Base-by-base conservation (phyloP, 2,888 invertebrate genomes). In the Dysmachus trigonus region DNA sequence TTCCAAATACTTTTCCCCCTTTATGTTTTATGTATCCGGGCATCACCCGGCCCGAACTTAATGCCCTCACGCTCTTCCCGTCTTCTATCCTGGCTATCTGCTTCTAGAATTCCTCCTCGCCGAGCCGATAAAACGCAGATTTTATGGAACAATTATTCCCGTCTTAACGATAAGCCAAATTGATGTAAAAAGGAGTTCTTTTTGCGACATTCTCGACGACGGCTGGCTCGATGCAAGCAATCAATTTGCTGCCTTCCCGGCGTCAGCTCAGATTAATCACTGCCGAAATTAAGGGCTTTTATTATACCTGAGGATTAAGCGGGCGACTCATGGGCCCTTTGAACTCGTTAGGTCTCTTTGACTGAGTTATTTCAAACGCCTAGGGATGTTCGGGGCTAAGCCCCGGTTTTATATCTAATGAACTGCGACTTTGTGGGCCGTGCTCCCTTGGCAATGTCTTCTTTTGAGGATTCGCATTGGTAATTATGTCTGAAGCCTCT, bases 141-240 rank as follows among this genome's bases (percentile, higher is more conserved):
- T 87, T 87, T 87, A 87, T 87, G 86, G 77, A 83, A 79, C 87
- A 71, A 87, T 87, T 87, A 87, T 86, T 85, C 87, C 71, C 85
- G 47, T 86, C 86, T 87, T 87, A 87, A 87, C 83, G 84, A 77
- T 85, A 83, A 83, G 72, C 72, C 83, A 41, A 83, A 72, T 71
- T 72, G 83, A 83, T 71, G 72, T 83, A 82, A 82, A 79, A 82
- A 82, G 30, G 38, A 83, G 72, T n/a, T n/a, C 31, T 72, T 83
- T 83, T 72, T 83, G 83, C 72, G 83, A 72, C 83, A 83, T 72
- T 41, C 27, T 7, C 22, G 27, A 83, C 72, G 83, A 72, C 71
- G 81, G 31, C 81, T 30, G 18, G 53, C 13, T 53, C 31, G 81
- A 81, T 81, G 81, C 81, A 81, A 51, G 81, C 53, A 81, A 81